phyloP scores from a whole-genome alignment of 2,797 vertebrate species.

The Halcyon smyrnensis region DNA sequence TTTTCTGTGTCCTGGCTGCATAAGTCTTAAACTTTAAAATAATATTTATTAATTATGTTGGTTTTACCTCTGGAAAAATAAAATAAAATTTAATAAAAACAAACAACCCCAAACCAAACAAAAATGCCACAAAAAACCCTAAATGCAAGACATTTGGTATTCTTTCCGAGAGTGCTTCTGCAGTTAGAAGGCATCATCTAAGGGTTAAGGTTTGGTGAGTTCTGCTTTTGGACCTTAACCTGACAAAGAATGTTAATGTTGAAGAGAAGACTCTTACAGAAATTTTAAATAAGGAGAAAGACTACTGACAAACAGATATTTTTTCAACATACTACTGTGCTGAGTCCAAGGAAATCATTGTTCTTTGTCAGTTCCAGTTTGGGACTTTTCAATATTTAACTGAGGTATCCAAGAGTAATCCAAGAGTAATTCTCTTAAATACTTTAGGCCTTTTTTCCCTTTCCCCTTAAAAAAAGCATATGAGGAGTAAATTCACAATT shows the following conservation, averaged over 20 bases:
- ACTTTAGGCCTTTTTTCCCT: background rate
- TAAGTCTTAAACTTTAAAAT: background rate
- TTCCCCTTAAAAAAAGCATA: accelerated
- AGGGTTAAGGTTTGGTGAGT: background rate
- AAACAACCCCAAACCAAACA: background rate
- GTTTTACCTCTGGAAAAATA: background rate
- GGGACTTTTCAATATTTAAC: background rate
- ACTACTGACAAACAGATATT: background rate
- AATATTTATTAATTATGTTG: background rate
- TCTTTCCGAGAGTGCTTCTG: background rate
- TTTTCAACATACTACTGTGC: background rate
- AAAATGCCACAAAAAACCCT: accelerated
- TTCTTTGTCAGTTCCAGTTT: background rate
- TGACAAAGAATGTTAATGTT: background rate
- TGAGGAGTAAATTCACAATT: background rate
- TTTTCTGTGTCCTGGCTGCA: background rate
- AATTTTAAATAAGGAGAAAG: background rate
- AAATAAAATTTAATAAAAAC: background rate
- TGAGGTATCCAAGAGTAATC: background rate
- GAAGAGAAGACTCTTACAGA: background rate
- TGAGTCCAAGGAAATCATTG: background rate
- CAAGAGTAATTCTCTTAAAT: background rate
- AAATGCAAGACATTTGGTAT: accelerated
- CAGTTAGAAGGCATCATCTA: background rate
- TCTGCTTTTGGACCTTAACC: background rate